A percentile compares a stretch with the other conserved stretches of the same genome.
phyloP scores from a whole-genome alignment of 2,113 vertebrate genomes.

The Xenopus borealis region DNA sequence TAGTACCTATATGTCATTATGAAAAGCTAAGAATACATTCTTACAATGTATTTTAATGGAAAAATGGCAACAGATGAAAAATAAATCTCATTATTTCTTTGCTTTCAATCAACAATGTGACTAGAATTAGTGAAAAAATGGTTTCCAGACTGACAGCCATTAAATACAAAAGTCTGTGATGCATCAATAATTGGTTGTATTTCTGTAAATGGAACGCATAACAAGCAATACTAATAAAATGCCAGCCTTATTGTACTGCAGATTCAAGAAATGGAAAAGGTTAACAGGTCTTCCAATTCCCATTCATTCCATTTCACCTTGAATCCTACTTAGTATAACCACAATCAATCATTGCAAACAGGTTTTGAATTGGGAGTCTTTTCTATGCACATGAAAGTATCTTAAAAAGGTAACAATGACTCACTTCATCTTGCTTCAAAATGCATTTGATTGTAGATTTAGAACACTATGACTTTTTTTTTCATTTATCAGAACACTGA shows the following conservation, averaged over 20 bases:
- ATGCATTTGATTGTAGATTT: constrained; percentile 37
- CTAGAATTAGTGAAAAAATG: not conserved
- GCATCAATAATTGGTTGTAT: constrained; percentile 14
- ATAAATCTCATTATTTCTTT: not conserved
- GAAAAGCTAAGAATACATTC: no score
- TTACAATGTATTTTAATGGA: no score
- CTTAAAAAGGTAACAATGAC: constrained; percentile 41
- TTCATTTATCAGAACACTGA: constrained; percentile 32
- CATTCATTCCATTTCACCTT: constrained; percentile 37
- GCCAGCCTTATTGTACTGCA: constrained; percentile 10
- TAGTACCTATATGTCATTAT: no score
- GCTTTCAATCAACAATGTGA: not conserved
- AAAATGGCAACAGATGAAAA: no score
- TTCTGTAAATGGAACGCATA: constrained; percentile 3
- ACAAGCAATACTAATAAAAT: constrained; percentile 19
- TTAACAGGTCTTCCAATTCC: constrained; percentile 41
- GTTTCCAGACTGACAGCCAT: not conserved
- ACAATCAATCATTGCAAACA: constrained; percentile 41
- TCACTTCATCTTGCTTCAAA: constrained; percentile 38
- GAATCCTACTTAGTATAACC: constrained; percentile 36
- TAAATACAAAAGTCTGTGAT: not conserved
- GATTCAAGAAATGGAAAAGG: constrained; percentile 26
- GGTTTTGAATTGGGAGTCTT: constrained; percentile 32
- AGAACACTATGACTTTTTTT: constrained; percentile 27
- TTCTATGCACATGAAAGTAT: constrained; percentile 36